A percentile compares a stretch with the other conserved stretches of the same genome.
Conservation (phyloP, 2,797 vertebrate species). For the Gallirallus australis region DNA sequence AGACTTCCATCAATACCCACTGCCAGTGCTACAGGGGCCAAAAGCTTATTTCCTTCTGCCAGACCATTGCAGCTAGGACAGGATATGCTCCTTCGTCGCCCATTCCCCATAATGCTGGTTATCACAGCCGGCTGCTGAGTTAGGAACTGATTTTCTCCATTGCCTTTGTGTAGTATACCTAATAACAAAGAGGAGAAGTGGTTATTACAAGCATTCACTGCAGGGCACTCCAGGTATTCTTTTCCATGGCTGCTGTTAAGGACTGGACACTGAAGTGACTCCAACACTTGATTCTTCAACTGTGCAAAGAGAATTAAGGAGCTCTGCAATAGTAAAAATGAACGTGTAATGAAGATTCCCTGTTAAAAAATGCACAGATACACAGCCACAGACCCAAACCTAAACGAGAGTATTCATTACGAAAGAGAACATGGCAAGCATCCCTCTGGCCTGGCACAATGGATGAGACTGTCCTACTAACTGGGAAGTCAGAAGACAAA, state of each 20-base stretch:
- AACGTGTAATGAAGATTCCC: neutral
- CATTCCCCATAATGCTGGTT: conserved; percentile 97
- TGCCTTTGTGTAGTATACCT: conserved; percentile 99
- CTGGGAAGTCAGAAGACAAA: neutral
- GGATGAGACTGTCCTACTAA: neutral
- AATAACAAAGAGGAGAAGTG: conserved; percentile 7
- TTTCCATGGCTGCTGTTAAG: neutral
- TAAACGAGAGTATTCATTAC: neutral
- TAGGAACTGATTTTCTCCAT: conserved; percentile 96
- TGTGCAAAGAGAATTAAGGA: neutral
- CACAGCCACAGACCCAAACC: neutral
- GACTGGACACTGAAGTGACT: neutral
- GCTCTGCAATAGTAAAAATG: neutral
- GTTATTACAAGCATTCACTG: conserved; percentile 12
- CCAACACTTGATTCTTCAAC: neutral
- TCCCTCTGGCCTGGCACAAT: neutral
- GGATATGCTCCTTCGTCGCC: conserved; percentile 95
- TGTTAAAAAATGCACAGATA: neutral
- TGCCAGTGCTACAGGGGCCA: conserved; percentile 95
- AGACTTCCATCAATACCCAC: conserved; percentile 96
- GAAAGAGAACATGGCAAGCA: neutral
- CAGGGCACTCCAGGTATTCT: neutral
- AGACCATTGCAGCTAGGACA: conserved; percentile 98
- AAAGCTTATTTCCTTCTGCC: conserved; percentile 96
- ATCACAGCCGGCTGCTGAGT: conserved; percentile 97